Evolutionary conservation across 1,140 invertebrate genomes (phyloP).

Genomic region (Octopus sinensis): DNA sequence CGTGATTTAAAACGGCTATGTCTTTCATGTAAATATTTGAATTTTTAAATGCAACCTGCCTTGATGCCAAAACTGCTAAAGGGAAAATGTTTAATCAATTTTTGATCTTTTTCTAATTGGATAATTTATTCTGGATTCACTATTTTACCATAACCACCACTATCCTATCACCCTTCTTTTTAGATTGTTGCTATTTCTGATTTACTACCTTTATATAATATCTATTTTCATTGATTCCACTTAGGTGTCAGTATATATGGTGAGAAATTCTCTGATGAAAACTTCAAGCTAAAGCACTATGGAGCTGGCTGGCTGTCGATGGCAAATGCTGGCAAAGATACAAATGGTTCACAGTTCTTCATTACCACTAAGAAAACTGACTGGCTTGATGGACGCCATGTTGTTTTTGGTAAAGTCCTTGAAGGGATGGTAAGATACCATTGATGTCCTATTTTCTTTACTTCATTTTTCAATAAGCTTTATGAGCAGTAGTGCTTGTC

Average conservation of each 20-base stretch:
- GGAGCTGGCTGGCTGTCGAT: conserved; percentile 88
- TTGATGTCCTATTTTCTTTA: neutral
- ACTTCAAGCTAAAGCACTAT: conserved; percentile 90
- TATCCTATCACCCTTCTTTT: too few relatives aligned
- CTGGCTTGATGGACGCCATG: conserved; percentile 92
- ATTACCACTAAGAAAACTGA: conserved; percentile 92
- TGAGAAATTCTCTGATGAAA: conserved; percentile 89
- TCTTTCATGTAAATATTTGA: too few relatives aligned
- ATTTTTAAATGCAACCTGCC: too few relatives aligned
- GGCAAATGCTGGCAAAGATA: conserved; percentile 88
- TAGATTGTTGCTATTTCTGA: too few relatives aligned
- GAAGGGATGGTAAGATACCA: conserved; percentile 80
- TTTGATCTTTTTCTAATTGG: too few relatives aligned
- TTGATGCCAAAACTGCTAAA: too few relatives aligned
- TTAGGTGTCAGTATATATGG: conserved; percentile 87
- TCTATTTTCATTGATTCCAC: conserved; percentile 25
- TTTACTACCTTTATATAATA: too few relatives aligned
- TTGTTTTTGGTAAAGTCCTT: conserved; percentile 92
- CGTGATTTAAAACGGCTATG: too few relatives aligned
- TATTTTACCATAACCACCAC: too few relatives aligned
- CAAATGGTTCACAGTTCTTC: conserved; percentile 98
- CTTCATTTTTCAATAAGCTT: neutral
- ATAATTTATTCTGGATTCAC: neutral
- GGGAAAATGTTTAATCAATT: too few relatives aligned
- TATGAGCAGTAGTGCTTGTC: too few relatives aligned